A percentile compares a stretch with the other conserved stretches of the same genome.
These are phyloP conservation scores for Tauraco hartlaubi DNA, from an alignment of 2,797 vertebrate species.

Conservation along the genomic window DNA sequence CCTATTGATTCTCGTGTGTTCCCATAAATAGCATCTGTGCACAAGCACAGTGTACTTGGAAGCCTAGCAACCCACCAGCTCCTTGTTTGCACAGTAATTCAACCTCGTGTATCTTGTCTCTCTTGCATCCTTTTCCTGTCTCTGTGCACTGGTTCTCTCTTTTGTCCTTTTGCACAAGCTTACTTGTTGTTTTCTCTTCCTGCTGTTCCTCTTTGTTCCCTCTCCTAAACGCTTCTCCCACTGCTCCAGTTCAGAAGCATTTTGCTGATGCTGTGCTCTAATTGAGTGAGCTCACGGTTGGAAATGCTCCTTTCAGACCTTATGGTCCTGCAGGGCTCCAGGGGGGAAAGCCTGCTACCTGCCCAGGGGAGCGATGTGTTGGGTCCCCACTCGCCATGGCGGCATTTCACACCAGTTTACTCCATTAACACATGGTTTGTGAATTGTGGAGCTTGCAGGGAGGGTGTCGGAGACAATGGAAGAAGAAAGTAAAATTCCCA, in stretches of 20 bases:
- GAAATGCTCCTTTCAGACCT: neutral
- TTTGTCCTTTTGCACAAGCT: neutral
- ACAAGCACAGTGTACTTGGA: neutral
- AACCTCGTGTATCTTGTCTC: neutral
- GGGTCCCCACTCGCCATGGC: accelerated
- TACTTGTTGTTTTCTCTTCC: neutral
- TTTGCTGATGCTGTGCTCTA: neutral
- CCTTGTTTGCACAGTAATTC: neutral
- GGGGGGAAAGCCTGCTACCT: neutral
- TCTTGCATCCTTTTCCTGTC: neutral
- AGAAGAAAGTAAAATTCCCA: neutral
- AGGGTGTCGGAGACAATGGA: neutral
- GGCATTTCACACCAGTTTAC: neutral
- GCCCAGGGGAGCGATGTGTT: too few species aligned
- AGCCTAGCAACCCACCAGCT: slow-evolving; percentile 8
- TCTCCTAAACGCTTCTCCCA: neutral
- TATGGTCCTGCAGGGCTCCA: neutral
- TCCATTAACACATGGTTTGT: neutral
- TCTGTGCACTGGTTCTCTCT: neutral
- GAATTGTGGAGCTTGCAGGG: neutral
- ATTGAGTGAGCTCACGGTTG: accelerated
- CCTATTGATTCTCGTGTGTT: slow-evolving; percentile 43
- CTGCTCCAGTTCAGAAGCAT: neutral
- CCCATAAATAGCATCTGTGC: slow-evolving; percentile 50
- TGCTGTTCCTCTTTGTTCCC: neutral